These are phyloP conservation scores for Oenanthe oenanthe DNA, from an alignment of 2,113 vertebrate species.

Conservation along the genomic window DNA sequence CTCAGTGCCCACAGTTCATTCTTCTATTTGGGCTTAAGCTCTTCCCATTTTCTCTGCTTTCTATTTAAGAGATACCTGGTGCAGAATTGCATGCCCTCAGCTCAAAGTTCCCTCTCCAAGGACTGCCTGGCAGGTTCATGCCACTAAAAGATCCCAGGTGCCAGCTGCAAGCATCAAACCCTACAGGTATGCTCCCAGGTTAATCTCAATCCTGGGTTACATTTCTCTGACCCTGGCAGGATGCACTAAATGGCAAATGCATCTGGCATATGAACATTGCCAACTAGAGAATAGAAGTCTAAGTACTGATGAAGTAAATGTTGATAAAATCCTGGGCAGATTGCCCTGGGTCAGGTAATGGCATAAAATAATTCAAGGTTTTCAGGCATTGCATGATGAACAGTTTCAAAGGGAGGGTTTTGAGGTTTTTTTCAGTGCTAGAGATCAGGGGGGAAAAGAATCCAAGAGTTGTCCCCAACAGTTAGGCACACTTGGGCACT, in stretches of 20 bases:
- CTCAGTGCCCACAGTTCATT: neutral
- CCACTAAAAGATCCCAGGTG: neutral
- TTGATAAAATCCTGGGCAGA: neutral
- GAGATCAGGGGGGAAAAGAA: neutral
- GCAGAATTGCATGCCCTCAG: neutral
- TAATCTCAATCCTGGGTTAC: neutral
- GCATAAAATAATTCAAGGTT: neutral
- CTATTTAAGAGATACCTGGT: neutral
- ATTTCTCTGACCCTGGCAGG: neutral
- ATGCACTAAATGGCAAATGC: neutral
- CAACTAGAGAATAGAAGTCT: neutral
- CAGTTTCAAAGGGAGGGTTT: neutral
- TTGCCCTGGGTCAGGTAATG: neutral
- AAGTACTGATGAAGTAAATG: neutral
- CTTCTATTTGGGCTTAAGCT: neutral
- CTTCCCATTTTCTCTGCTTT: neutral
- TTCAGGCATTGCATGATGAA: neutral
- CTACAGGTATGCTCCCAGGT: neutral
- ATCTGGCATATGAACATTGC: neutral
- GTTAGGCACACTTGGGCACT: neutral
- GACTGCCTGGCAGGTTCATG: neutral
- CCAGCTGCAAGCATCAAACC: neutral
- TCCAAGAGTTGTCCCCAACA: neutral
- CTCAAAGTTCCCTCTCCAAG: neutral
- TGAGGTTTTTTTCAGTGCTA: neutral